These are phyloP conservation scores for Hippoglossus stenolepis DNA, from an alignment of 2,113 vertebrate genomes.

Conservation along the genomic window DNA sequence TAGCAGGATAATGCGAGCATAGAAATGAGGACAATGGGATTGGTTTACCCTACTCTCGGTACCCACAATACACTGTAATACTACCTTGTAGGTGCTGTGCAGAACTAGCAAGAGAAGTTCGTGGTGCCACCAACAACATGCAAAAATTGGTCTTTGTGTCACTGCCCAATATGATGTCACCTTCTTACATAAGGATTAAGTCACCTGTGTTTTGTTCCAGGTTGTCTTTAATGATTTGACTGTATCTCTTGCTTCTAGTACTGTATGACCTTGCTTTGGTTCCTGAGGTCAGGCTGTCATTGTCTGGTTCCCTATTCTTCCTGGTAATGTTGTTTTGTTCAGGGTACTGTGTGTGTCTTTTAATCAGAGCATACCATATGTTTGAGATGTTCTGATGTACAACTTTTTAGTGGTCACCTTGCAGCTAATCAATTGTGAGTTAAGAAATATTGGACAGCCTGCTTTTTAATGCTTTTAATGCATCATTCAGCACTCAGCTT, in stretches of 20 bases:
- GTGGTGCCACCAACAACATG: slow-evolving; percentile 5
- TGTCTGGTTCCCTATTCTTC: not conserved
- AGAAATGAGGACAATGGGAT: slow-evolving; percentile 63
- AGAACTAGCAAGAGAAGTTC: not conserved
- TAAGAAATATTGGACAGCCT: not conserved
- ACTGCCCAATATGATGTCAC: slow-evolving; percentile 27
- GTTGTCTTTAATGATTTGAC: slow-evolving; percentile 45
- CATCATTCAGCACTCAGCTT: not conserved
- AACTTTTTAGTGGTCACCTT: not conserved
- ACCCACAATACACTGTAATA: slow-evolving; percentile 36
- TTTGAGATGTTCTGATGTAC: not conserved
- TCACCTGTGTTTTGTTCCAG: slow-evolving; percentile 6
- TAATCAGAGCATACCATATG: not conserved
- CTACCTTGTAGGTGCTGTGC: slow-evolving; percentile 25
- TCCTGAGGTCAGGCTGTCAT: not conserved
- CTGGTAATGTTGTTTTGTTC: not conserved
- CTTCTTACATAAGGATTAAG: slow-evolving; percentile 29
- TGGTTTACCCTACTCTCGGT: slow-evolving; percentile 46
- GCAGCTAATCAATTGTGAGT: not conserved
- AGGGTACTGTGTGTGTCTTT: not conserved
- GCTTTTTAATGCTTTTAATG: slow-evolving; percentile 13
- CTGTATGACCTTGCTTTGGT: not conserved
- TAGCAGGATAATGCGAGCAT: slow-evolving; percentile 40
- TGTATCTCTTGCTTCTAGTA: slow-evolving; percentile 11
- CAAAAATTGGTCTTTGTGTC: slow-evolving; percentile 30